phyloP scores from a whole-genome alignment of 2,888 invertebrate species.

The Andrena chrysosceles region DNA sequence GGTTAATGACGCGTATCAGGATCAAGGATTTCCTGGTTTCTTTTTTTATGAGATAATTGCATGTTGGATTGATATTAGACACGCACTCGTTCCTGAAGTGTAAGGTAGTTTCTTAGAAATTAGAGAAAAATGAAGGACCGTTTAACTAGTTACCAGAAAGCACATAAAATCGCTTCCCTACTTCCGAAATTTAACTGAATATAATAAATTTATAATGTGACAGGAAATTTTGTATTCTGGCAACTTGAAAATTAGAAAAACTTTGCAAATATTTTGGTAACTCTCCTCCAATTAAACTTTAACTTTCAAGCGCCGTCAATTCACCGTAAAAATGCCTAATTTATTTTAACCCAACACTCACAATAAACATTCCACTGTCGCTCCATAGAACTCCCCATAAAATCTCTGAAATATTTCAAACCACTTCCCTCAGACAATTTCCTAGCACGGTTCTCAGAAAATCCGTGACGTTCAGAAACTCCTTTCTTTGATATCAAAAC shows the following conservation, averaged over 20 bases:
- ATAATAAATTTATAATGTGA: too few species aligned
- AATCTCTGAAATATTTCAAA: too few species aligned
- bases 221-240: too few species aligned
- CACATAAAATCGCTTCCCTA: too few species aligned
- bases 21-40: conserved; percentile 18
- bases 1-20: conserved; percentile 22
- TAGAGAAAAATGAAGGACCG: neutral
- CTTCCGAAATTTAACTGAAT: too few species aligned
- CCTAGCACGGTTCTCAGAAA: neutral
- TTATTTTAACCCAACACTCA: neutral
- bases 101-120: conserved; percentile 30
- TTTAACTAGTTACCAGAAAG: too few species aligned
- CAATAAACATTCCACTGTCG: neutral
- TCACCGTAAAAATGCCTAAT: too few species aligned
- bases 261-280: too few species aligned
- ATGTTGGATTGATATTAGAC: conserved; percentile 14
- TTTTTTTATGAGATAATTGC: conserved; percentile 18
- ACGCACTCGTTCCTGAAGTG: conserved; percentile 39
- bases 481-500: conserved; percentile 41
- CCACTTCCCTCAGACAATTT: neutral
- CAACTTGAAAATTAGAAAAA: too few species aligned
- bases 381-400: neutral
- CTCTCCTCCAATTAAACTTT: too few species aligned
- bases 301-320: too few species aligned
- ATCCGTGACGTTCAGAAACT: conserved; percentile 4